Conservation (phyloP, 2,113 vertebrate genomes). For the Tachuris rubrigastra region DNA sequence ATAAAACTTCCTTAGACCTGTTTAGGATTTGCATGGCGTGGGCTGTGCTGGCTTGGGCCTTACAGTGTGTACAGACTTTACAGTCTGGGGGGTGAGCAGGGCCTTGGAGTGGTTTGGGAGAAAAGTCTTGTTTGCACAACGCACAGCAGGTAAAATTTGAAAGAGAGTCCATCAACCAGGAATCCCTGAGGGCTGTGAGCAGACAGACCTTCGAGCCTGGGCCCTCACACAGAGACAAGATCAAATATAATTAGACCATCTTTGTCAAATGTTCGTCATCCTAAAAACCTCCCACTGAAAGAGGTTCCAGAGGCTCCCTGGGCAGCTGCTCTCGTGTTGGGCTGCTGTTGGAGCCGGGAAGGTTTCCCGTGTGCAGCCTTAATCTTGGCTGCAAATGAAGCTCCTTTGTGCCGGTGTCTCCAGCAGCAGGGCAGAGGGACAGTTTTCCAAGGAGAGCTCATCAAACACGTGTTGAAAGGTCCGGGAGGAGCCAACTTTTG, state of each 20-base stretch:
- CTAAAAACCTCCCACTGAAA: not conserved
- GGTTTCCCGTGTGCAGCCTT: not conserved
- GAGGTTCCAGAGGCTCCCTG: not conserved
- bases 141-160: not conserved
- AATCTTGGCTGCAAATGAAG: not conserved
- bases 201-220: not conserved
- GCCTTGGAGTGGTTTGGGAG: not conserved
- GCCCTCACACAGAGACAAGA: not conserved
- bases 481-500: conserved; percentile 12
- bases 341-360: not conserved
- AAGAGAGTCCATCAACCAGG: not conserved
- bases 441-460: not conserved
- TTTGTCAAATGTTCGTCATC: not conserved
- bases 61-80: not conserved
- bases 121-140: not conserved
- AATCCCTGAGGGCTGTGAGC: not conserved
- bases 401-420: not conserved
- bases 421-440: not conserved
- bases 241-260: not conserved
- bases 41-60: not conserved
- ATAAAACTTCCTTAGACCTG: not conserved
- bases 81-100: not conserved
- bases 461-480: not conserved
- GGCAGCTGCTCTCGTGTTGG: not conserved
- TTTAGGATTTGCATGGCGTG: not conserved